Evolutionary conservation across 2,113 vertebrate species (phyloP).

Genomic region (Brachirus orientalis): DNA sequence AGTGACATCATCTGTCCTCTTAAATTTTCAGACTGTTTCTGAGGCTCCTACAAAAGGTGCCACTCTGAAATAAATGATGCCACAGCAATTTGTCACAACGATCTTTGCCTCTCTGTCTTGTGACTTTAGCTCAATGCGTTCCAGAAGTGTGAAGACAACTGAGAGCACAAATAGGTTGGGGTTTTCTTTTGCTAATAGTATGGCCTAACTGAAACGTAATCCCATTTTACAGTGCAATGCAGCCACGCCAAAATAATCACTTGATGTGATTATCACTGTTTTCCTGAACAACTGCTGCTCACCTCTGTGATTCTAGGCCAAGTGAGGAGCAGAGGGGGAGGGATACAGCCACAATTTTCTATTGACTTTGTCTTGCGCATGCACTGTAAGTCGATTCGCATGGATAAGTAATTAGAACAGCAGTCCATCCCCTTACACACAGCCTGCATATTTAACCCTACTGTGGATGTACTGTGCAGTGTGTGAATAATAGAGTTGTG

Average conservation of each 20-base stretch:
- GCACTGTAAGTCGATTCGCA: slow-evolving; percentile 64
- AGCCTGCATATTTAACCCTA: slow-evolving; percentile 60
- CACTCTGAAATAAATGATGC: slow-evolving; percentile 29
- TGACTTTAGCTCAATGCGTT: slow-evolving; percentile 57
- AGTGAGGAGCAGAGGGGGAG: slow-evolving; percentile 37
- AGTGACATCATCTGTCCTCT: slow-evolving; percentile 25
- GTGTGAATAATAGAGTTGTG: slow-evolving; percentile 20
- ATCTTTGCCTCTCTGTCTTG: slow-evolving; percentile 40
- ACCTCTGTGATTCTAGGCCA: slow-evolving; percentile 63
- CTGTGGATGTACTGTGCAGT: slow-evolving; percentile 23
- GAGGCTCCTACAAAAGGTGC: slow-evolving; percentile 11
- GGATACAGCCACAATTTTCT: slow-evolving; percentile 38
- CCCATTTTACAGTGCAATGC: slow-evolving; percentile 71
- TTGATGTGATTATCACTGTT: slow-evolving; percentile 79
- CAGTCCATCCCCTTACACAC: slow-evolving; percentile 54
- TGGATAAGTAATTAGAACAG: slow-evolving; percentile 79
- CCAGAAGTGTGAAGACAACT: slow-evolving; percentile 56
- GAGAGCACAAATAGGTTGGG: slow-evolving; percentile 38
- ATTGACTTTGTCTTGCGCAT: slow-evolving; percentile 30
- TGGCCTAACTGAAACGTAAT: slow-evolving; percentile 72
- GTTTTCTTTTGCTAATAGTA: slow-evolving; percentile 36
- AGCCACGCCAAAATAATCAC: slow-evolving; percentile 74
- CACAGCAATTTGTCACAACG: slow-evolving; percentile 22
- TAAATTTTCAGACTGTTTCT: slow-evolving; percentile 9
- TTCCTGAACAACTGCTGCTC: slow-evolving; percentile 61